Conservation (phyloP, 2,113 vertebrate genomes). For the Nannobrachium achirus region DNA sequence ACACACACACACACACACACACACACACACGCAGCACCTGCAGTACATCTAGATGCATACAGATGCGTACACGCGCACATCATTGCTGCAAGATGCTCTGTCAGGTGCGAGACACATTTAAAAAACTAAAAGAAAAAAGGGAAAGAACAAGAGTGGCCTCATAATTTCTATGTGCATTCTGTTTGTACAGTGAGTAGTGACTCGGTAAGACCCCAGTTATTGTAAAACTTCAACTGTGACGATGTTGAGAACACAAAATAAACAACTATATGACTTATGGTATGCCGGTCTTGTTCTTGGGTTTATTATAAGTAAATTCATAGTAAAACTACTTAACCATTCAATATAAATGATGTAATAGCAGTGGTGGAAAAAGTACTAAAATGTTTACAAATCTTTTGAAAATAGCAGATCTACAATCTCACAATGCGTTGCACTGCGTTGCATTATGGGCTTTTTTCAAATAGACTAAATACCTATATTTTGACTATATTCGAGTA, state of each 20-base stretch:
- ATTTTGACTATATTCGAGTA: no score
- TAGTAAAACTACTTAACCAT: neutral
- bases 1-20: constrained; percentile 21
- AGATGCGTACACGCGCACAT: constrained; percentile 37
- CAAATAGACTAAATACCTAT: no score
- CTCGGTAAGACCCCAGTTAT: constrained; percentile 86
- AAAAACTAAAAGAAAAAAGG: constrained; percentile 73
- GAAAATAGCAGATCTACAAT: no score
- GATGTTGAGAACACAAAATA: constrained; percentile 93
- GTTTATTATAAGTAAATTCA: no score
- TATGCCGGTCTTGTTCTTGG: constrained; percentile 65
- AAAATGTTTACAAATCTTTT: no score
- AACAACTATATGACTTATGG: constrained; percentile 86
- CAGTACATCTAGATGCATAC: neutral
- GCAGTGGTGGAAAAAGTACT: no score
- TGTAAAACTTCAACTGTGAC: constrained; percentile 97
- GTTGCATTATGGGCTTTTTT: no score
- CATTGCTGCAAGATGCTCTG: constrained; percentile 76
- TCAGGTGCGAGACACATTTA: constrained; percentile 78
- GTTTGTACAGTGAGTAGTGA: constrained; percentile 89
- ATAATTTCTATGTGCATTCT: constrained; percentile 89
- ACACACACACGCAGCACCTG: constrained; percentile 9
- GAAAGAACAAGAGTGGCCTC: constrained; percentile 84
- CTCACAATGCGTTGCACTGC: no score
- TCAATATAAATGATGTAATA: neutral